Evolutionary conservation across 2,113 vertebrate species (phyloP), one percentile per base, ranked within the genome.

Genomic region (Lutjanus erythropterus): DNA sequence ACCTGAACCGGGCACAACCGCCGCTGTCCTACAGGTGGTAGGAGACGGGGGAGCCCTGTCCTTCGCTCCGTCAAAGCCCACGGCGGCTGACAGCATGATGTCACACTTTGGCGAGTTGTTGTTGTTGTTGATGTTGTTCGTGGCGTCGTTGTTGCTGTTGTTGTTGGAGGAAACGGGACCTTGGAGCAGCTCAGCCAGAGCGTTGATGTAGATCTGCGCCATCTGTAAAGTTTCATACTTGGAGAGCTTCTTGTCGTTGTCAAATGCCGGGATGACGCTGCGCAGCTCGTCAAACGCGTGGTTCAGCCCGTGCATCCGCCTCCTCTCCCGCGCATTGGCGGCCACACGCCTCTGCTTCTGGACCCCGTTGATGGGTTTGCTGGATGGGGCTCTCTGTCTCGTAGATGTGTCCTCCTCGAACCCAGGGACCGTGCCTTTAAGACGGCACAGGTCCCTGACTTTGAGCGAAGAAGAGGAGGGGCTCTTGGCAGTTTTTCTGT

Each of bases 201-300:
- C 97, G 82, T 96, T 98, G 91, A 99, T 99, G 95, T 99, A 99
- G 91, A 99, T 99, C 90, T 99, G 97, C 11, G 97, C 97, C 97
- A 99, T 99, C 93, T 99, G 97, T 66, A 99, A 88, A n/a, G 97
- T 99, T 88, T 99, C 97, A 44, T 99, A 99, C 75, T 99, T 99
- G 89, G 97, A 99, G 50, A 99, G 95, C 88, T 99, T 98, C 93
- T 99, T 99, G 95, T 99, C 97, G 90, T 98, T 97, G 94, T 98
- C 97, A 70, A 99, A 95, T 23, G 97, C 97, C 21, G 97, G 97
- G 93, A 99, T 98, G 92, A 99, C 97, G 68, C 97, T 97, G 89
- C 97, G 97, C 91, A 99, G 96, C 90, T 96, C 97, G 91, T 99
- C 97, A 75, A 99, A 99, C 60, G 97, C 97, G 91, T 98, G 96